Conservation (phyloP, 2,888 invertebrate species). For the Erynnis tages region DNA sequence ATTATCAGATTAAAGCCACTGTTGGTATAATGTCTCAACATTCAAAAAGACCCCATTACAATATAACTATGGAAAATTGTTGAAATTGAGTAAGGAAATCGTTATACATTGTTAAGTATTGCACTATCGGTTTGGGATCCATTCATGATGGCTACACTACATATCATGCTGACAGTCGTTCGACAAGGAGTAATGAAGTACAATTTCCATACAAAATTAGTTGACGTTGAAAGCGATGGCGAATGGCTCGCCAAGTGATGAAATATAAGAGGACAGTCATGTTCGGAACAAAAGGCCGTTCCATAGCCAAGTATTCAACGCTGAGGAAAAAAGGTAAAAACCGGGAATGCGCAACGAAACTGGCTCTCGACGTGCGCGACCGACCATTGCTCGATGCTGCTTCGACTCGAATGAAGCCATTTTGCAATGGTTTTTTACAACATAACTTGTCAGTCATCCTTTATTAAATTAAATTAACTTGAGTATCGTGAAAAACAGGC, state of each 20-base stretch:
- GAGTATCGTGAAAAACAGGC: conserved; percentile 1
- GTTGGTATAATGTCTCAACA: no score
- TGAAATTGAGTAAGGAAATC: no score
- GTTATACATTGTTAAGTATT: no score
- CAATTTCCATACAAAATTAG: conserved; percentile 34
- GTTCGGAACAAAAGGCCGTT: conserved; percentile 16
- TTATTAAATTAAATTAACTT: conserved; percentile 17
- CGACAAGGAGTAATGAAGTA: conserved; percentile 32
- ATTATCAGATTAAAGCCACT: no score
- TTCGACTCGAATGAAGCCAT: conserved; percentile 16
- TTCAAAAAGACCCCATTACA: no score
- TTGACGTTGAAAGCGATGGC: conserved; percentile 25
- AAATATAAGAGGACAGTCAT: conserved; percentile 28
- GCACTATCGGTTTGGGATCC: no score
- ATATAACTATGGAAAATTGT: no score
- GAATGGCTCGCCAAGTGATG: conserved; percentile 28
- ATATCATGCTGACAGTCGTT: conserved; percentile 34
- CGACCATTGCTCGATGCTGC: not conserved
- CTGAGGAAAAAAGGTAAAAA: conserved; percentile 18
- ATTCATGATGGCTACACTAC: conserved; percentile 6
- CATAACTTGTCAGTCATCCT: conserved; percentile 10
- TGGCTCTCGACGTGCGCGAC: conserved; percentile 15
- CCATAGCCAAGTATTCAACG: conserved; percentile 15
- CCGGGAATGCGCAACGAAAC: conserved; percentile 23
- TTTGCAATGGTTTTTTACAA: conserved; percentile 8